Evolutionary conservation across 2,797 vertebrate species (phyloP).

Genomic region (Falco columbarius): DNA sequence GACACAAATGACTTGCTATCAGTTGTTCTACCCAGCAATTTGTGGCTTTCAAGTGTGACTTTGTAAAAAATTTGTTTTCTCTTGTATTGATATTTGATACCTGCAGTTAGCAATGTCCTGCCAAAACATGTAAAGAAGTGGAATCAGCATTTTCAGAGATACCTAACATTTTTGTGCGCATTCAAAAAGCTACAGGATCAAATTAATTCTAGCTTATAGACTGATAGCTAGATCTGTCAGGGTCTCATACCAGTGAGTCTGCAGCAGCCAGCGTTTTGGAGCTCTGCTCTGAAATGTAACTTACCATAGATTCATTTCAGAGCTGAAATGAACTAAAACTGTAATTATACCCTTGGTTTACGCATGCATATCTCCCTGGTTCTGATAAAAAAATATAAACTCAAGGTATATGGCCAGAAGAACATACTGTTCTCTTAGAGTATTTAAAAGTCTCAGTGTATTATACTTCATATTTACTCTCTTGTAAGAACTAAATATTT

Average conservation of each 20-base stretch:
- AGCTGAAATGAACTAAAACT: constrained; percentile 59
- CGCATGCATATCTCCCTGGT: neutral
- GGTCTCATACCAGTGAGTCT: constrained; percentile 17
- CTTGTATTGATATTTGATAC: constrained; percentile 26
- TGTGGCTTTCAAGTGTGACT: neutral
- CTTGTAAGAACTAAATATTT: neutral
- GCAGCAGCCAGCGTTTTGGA: constrained; percentile 30
- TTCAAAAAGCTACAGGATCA: constrained; percentile 53
- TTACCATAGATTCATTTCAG: constrained; percentile 40
- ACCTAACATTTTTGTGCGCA: constrained; percentile 51
- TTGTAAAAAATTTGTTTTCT: neutral
- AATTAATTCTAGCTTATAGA: constrained; percentile 51
- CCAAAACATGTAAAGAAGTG: constrained; percentile 51
- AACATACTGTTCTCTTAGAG: neutral
- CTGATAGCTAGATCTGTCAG: constrained; percentile 39
- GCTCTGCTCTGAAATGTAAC: constrained; percentile 49
- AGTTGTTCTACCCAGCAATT: neutral
- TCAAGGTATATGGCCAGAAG: neutral
- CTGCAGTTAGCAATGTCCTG: constrained; percentile 35
- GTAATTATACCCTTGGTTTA: constrained; percentile 55
- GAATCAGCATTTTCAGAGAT: constrained; percentile 52
- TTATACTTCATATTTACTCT: neutral
- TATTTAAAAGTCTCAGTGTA: neutral
- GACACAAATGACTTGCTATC: neutral
- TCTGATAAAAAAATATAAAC: constrained; percentile 12